phyloP scores from a whole-genome alignment of 2,888 invertebrate genomes.

The Arctia plantaginis region DNA sequence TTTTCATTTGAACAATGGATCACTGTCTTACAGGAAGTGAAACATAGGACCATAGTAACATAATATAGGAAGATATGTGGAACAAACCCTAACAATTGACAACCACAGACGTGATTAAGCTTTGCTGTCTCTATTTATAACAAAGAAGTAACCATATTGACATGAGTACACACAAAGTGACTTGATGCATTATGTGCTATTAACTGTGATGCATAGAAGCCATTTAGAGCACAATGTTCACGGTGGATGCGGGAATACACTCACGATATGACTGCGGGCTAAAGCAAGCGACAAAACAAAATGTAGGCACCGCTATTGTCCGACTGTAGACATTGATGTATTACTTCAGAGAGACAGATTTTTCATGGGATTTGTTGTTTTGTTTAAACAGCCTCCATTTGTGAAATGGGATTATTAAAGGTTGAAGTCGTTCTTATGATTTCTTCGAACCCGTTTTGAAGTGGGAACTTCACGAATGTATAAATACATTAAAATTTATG shows the following conservation, averaged over 20 bases:
- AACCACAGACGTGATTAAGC: neutral
- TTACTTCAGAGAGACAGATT: constrained; percentile 21
- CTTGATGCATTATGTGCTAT: constrained; percentile 68
- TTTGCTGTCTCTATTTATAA: neutral
- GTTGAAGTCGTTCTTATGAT: neutral
- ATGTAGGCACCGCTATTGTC: constrained; percentile 53
- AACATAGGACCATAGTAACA: no score
- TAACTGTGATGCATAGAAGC: constrained; percentile 59
- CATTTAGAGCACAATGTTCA: constrained; percentile 68
- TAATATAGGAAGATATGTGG: neutral
- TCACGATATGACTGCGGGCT: constrained; percentile 69
- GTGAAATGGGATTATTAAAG: neutral
- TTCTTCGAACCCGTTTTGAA: neutral
- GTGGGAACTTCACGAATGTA: neutral
- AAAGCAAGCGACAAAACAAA: constrained; percentile 61
- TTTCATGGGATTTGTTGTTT: constrained; percentile 10
- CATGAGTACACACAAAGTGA: constrained; percentile 56
- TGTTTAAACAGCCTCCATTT: neutral
- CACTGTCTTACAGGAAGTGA: neutral
- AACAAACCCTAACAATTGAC: neutral
- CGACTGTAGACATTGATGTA: constrained; percentile 41
- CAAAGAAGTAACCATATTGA: constrained; percentile 47
- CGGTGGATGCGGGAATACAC: constrained; percentile 73
- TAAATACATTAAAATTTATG: neutral
- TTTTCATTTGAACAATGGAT: no score